phyloP scores from a whole-genome alignment of 2,113 vertebrate species.

The Rhombomys opimus region DNA sequence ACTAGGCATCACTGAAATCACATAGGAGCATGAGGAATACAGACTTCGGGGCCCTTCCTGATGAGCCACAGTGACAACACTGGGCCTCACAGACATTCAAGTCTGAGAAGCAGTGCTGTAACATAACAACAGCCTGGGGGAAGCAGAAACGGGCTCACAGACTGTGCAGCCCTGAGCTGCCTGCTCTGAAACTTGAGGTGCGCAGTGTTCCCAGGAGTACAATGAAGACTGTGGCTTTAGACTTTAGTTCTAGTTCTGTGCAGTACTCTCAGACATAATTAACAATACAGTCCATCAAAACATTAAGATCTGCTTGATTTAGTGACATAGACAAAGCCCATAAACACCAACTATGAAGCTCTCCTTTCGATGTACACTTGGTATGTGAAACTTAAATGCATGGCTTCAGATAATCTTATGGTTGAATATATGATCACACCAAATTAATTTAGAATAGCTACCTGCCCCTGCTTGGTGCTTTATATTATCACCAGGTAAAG shows the following conservation, averaged over 20 bases:
- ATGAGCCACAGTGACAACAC: neutral
- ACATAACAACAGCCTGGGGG: neutral
- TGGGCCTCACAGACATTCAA: neutral
- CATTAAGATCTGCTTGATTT: neutral
- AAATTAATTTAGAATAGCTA: neutral
- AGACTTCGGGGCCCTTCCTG: neutral
- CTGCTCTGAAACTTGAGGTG: neutral
- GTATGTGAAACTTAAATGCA: neutral
- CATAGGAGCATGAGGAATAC: neutral
- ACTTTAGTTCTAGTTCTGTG: neutral
- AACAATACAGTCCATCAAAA: neutral
- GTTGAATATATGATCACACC: neutral
- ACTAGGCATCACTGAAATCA: neutral
- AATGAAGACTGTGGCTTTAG: neutral
- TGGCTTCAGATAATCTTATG: slow-evolving; percentile 7
- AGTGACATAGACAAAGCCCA: neutral
- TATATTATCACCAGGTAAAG: neutral
- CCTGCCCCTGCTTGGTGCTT: neutral
- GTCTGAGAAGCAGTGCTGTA: neutral
- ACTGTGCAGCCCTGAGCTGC: neutral
- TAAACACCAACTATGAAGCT: neutral
- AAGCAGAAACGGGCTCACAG: neutral
- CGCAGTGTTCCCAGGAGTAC: neutral
- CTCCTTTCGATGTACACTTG: neutral
- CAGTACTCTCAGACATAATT: neutral